These are phyloP conservation scores for Drosophila sordidula DNA, from an alignment of 2,888 invertebrate species.

Conservation along the genomic window DNA sequence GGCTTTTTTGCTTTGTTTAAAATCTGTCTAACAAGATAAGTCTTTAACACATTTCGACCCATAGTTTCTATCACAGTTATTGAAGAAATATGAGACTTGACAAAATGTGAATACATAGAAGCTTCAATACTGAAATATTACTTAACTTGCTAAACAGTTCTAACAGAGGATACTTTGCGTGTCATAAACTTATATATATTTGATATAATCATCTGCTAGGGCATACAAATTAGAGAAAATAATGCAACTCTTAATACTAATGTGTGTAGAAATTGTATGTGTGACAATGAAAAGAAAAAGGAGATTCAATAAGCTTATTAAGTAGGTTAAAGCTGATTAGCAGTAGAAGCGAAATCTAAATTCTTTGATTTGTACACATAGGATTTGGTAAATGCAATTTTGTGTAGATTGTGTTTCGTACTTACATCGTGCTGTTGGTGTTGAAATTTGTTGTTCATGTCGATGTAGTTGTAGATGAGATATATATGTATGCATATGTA, in stretches of 20 bases:
- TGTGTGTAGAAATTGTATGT: slow-evolving; percentile 8
- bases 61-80: too few species aligned
- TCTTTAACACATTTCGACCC: too few species aligned
- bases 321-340: slow-evolving; percentile 43
- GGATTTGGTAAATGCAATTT: slow-evolving; percentile 64
- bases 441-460: slow-evolving; percentile 81
- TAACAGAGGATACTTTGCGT: too few species aligned
- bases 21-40: too few species aligned
- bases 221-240: slow-evolving; percentile 10
- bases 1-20: too few species aligned
- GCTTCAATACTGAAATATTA: too few species aligned
- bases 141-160: too few species aligned
- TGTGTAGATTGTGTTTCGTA: slow-evolving; percentile 83
- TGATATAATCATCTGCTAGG: slow-evolving; percentile 10
- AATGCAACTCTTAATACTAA: slow-evolving; percentile 21
- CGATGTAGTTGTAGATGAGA: slow-evolving; percentile 74
- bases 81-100: too few species aligned
- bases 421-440: slow-evolving; percentile 85
- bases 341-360: slow-evolving; percentile 63
- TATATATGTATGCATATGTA: slow-evolving; percentile 54
- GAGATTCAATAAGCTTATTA: slow-evolving; percentile 55
- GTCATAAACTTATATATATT: not conserved
- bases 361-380: slow-evolving; percentile 56
- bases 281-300: slow-evolving; percentile 12
- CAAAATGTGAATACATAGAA: too few species aligned